A percentile compares a stretch with the other conserved stretches of the same genome.
Evolutionary conservation across 1,140 invertebrate species (phyloP).

Genomic region (Bombus pascuorum): DNA sequence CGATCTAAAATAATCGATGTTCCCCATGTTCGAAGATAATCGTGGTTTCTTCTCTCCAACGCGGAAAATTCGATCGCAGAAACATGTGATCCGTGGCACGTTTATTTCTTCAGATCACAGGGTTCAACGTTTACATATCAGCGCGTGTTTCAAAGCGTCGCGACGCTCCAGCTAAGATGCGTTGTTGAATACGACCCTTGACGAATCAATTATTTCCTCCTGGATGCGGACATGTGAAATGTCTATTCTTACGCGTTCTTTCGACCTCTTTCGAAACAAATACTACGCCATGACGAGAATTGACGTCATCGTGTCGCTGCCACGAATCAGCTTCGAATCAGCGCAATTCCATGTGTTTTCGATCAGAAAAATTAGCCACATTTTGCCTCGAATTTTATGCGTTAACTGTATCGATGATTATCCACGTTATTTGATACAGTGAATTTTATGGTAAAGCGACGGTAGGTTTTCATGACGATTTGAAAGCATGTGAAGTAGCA

Average conservation of each 20-base stretch:
- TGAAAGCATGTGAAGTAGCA: neutral
- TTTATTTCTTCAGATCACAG: conserved; percentile 50
- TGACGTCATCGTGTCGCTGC: neutral
- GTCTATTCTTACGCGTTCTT: conserved; percentile 59
- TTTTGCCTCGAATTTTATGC: neutral
- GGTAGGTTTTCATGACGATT: neutral
- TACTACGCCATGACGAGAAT: neutral
- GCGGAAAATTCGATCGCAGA: neutral
- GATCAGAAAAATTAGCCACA: neutral
- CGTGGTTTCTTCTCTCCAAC: neutral
- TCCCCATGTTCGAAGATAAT: neutral
- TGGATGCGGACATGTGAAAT: conserved; percentile 31
- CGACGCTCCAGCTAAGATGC: conserved; percentile 55
- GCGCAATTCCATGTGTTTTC: neutral
- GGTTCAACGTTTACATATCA: conserved; percentile 57
- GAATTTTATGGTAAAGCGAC: neutral
- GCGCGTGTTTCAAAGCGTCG: conserved; percentile 56
- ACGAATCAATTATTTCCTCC: conserved; percentile 67
- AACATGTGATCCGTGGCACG: neutral
- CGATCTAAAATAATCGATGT: neutral
- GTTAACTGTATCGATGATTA: neutral
- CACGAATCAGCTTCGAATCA: neutral
- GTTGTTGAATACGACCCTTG: conserved; percentile 59
- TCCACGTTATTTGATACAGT: neutral
- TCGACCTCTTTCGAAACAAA: neutral